A percentile compares a stretch with the other conserved stretches of the same genome.
These are phyloP conservation scores for Canis aureus DNA, from an alignment of 2,113 vertebrate species.

Conservation along the genomic window DNA sequence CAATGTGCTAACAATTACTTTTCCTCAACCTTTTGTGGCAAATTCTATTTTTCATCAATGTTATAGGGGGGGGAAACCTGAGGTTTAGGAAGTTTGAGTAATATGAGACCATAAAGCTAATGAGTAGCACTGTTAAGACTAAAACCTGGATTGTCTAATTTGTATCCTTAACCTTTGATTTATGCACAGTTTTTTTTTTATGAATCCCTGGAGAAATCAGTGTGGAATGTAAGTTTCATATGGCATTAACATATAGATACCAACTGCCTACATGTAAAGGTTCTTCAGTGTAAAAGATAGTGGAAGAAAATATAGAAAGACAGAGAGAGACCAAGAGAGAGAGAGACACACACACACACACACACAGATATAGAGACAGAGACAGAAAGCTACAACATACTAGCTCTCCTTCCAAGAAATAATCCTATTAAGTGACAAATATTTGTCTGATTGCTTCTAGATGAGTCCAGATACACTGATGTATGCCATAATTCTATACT, in stretches of 20 bases:
- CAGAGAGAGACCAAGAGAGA: no score
- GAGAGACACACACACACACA: neutral
- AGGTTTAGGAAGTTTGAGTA: neutral
- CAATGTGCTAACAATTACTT: neutral
- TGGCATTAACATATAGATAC: neutral
- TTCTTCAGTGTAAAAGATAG: neutral
- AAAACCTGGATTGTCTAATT: neutral
- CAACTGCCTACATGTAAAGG: neutral
- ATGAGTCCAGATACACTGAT: constrained; percentile 22
- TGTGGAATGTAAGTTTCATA: neutral
- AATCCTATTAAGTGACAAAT: neutral
- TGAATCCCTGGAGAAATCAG: neutral
- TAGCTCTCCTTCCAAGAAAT: neutral
- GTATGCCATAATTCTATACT: constrained; percentile 49
- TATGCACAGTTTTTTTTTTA: neutral
- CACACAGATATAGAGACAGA: neutral
- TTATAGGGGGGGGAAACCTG: neutral
- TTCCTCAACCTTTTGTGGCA: neutral
- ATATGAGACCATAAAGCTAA: neutral
- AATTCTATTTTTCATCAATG: neutral
- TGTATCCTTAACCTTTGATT: neutral
- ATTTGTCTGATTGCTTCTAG: constrained; percentile 64
- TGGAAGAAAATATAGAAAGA: neutral
- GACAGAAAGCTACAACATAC: neutral
- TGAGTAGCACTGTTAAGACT: neutral